phyloP scores from a whole-genome alignment of 2,113 vertebrate genomes.

The Embiotoca jacksoni region DNA sequence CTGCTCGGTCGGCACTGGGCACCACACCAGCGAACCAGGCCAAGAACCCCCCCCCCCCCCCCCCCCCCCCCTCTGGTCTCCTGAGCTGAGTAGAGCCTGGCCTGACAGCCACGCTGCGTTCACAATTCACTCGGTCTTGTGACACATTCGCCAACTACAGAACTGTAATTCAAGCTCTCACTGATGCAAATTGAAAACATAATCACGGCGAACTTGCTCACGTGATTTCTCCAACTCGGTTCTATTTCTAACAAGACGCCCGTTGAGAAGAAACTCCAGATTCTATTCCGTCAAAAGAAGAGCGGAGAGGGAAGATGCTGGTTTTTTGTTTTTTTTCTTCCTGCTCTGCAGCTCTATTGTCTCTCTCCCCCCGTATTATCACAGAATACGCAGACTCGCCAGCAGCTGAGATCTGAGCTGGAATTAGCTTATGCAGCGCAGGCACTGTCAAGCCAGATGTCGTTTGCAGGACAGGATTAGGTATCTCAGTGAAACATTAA shows the following conservation, averaged over 20 bases:
- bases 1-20: constrained; percentile 64
- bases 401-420: constrained; percentile 21
- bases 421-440: constrained; percentile 33
- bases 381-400: constrained; percentile 17
- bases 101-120: constrained; percentile 7
- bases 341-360: not conserved
- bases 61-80: not conserved
- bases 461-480: fast-evolving
- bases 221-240: not conserved
- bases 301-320: not conserved
- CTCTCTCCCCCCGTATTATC: constrained; percentile 4
- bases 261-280: not conserved
- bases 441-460: constrained; percentile 48
- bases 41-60: constrained; percentile 12
- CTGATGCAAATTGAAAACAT: not conserved
- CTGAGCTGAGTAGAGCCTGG: not conserved
- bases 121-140: constrained; percentile 1
- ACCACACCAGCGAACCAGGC: constrained; percentile 29
- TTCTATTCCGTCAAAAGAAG: not conserved
- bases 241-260: not conserved
- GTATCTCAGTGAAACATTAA: not conserved
- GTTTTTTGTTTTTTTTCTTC: not conserved
- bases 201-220: not conserved
- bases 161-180: not conserved
- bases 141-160: not conserved